phyloP scores from a whole-genome alignment of 2,113 vertebrate species.

The Turdus rufiventris region DNA sequence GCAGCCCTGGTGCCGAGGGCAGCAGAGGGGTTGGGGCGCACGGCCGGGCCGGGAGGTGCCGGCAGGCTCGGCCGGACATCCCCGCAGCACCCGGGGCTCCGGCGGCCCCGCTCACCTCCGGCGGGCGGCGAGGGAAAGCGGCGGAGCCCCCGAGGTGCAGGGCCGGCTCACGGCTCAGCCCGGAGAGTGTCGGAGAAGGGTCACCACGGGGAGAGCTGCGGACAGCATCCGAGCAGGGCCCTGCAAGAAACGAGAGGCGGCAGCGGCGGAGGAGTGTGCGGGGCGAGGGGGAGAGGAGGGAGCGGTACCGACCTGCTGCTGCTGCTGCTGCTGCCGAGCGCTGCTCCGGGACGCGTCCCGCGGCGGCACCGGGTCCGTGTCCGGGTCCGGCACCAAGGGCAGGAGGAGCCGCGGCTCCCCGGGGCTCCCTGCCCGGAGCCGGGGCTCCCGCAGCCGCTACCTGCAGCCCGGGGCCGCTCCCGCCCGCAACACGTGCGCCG shows the following conservation, averaged over 20 bases:
- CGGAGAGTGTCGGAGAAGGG: conserved; percentile 29
- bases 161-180: conserved; percentile 18
- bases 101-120: conserved; percentile 1
- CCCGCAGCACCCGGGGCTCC: background rate
- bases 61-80: background rate
- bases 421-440: background rate
- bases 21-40: background rate
- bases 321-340: conserved; percentile 45
- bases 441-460: background rate
- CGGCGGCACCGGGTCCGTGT: background rate
- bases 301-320: conserved; percentile 56
- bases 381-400: background rate
- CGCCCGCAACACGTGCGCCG: background rate
- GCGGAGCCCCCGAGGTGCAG: conserved; percentile 43
- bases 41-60: background rate
- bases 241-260: conserved; percentile 34
- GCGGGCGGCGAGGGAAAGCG: background rate
- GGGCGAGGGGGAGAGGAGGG: background rate
- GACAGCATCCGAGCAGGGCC: background rate
- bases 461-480: background rate
- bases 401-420: background rate
- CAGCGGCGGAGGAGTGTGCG: background rate
- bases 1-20: background rate
- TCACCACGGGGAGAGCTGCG: background rate
- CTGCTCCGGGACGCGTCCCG: conserved; percentile 2